Evolutionary conservation across 2,113 vertebrate species (phyloP), one percentile per base, ranked within the genome.

Genomic region (Fulica atra): DNA sequence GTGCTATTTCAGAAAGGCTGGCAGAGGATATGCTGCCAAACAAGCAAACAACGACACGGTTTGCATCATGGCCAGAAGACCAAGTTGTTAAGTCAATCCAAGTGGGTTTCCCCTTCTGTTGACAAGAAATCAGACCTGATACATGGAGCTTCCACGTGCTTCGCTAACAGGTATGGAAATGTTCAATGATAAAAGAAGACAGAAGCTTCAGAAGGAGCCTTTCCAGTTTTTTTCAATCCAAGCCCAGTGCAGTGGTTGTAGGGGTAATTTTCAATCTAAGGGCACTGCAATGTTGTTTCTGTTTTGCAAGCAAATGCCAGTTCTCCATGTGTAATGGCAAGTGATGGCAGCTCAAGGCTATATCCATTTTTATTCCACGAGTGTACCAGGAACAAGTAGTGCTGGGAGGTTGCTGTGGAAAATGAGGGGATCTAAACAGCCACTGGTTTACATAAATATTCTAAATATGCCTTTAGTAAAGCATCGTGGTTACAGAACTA

Each of bases 291-390:
- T 46, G 85, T 57, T 94, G 73, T 7, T 93, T 84, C 53, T 86
- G 56, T 84, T 96, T 74, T 95, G 90, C 72, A 86, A 86, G 69
- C 63, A 94, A 93, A 93, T 94, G 89, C 88, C 92, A 94, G 16
- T 16, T 90, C 74, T 94, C 70, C 64, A 88, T 73, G 35, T 12
- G 26, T 50, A 93, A 76, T 48, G 76, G 77, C 46, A 90, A 91
- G 48, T 92, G 92, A 94, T 84, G 79, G 86, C 95, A 94, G 88
- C 93, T 93, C 72, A 92, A 88, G 83, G 93, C 90, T 93, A 81
- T 76, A 86, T 91, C 93, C 77, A 48, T 90, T 94, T 90, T 90
- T 91, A 96, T 93, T 84, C 57, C 69, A 64, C 10, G 61, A 13
- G 15, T 65, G 74, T 42, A 89, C 81, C 73, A 77, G 89, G 81